These are phyloP conservation scores for Gonocerus acuteangulatus DNA, from an alignment of 2,888 invertebrate species.

Conservation along the genomic window DNA sequence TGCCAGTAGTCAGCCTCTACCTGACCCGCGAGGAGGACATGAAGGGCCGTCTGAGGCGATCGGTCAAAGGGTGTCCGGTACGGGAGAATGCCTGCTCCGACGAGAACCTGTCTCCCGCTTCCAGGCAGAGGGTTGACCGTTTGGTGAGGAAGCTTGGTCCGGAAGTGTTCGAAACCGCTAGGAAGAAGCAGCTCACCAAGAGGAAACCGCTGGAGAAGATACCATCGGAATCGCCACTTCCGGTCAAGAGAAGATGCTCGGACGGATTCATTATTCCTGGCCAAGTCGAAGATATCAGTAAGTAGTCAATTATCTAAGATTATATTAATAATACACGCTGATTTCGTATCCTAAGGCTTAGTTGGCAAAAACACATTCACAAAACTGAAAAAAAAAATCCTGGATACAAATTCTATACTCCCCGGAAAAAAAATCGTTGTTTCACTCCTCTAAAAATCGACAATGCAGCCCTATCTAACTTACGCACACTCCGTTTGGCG, in stretches of 20 bases:
- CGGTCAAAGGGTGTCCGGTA: background rate
- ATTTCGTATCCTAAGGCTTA: too few relatives aligned
- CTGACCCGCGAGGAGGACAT: slow-evolving; percentile 27
- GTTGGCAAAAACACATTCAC: too few relatives aligned
- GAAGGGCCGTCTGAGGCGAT: background rate
- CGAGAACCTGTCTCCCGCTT: slow-evolving; percentile 26
- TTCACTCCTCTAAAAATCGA: too few relatives aligned
- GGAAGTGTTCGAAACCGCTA: slow-evolving; percentile 34
- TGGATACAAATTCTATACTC: too few relatives aligned
- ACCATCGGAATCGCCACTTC: background rate
- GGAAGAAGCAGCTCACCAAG: slow-evolving; percentile 10
- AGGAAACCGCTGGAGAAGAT: slow-evolving; percentile 6
- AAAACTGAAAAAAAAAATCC: too few relatives aligned
- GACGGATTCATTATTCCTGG: background rate
- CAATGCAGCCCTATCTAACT: too few relatives aligned
- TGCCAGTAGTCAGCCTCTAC: slow-evolving; percentile 36
- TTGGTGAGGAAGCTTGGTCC: slow-evolving; percentile 37
- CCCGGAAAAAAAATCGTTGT: too few relatives aligned
- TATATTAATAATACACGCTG: too few relatives aligned
- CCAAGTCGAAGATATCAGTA: too few relatives aligned
- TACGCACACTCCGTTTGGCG: too few relatives aligned
- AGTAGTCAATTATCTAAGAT: too few relatives aligned
- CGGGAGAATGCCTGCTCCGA: background rate
- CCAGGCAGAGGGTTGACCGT: slow-evolving; percentile 28
- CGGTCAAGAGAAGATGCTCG: slow-evolving; percentile 10